These are phyloP conservation scores for Xestia c-nigrum DNA, from an alignment of 2,888 invertebrate genomes.

Conservation along the genomic window DNA sequence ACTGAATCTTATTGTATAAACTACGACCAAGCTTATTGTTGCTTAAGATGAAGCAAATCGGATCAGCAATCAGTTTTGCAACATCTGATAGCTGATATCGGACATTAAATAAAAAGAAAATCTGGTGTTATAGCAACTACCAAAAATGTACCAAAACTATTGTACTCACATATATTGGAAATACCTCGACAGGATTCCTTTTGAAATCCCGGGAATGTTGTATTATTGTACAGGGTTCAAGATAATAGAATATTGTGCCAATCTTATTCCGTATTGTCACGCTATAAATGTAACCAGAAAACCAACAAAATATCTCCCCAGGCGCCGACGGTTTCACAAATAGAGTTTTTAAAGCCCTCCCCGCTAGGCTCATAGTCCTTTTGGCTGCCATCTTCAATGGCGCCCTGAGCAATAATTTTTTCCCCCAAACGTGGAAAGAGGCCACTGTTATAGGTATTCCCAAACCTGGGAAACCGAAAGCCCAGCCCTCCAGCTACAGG, in stretches of 20 bases:
- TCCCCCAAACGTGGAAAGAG: too few species aligned
- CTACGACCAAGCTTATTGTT: too few species aligned
- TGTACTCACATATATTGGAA: conserved; percentile 35
- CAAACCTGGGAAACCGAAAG: too few species aligned
- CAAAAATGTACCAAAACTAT: conserved; percentile 40
- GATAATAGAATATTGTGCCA: conserved; percentile 41
- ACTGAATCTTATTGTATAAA: background rate
- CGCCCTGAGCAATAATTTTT: too few species aligned
- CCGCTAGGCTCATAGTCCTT: too few species aligned
- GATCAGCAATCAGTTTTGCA: background rate
- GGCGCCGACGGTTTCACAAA: too few species aligned
- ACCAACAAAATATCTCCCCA: background rate
- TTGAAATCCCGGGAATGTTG: conserved; percentile 49
- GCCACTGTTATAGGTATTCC: too few species aligned
- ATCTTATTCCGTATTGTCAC: conserved; percentile 46
- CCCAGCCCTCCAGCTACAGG: too few species aligned
- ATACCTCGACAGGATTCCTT: conserved; percentile 34
- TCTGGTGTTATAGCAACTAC: conserved; percentile 2
- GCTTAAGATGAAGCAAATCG: background rate
- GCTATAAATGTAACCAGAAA: background rate
- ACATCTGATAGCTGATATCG: background rate
- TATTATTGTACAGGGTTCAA: conserved; percentile 46
- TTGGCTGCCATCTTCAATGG: too few species aligned
- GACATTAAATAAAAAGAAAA: conserved; percentile 15
- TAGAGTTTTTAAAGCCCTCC: too few species aligned